These are phyloP conservation scores for Dipodomys stephensi DNA, from an alignment of 2,113 vertebrate species.

Conservation along the genomic window DNA sequence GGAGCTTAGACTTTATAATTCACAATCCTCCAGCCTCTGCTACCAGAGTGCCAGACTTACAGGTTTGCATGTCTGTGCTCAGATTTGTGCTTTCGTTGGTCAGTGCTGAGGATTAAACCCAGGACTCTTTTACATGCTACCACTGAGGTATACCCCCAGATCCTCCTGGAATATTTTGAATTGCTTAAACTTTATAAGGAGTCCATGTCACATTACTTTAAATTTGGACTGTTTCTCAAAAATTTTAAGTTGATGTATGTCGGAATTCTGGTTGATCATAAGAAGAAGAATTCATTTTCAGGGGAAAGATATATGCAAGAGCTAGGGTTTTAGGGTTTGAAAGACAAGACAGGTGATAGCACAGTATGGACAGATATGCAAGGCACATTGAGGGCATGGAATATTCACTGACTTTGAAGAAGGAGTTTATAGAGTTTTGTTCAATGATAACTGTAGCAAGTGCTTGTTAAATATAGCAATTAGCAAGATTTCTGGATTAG, in stretches of 20 bases:
- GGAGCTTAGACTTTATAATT: neutral
- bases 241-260: neutral
- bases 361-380: neutral
- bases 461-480: constrained; percentile 11
- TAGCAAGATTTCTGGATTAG: neutral
- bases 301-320: neutral
- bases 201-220: neutral
- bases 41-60: too few species aligned
- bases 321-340: neutral
- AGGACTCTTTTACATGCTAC: neutral
- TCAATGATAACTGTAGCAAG: neutral
- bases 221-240: neutral
- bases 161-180: neutral
- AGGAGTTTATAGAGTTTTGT: neutral
- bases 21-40: too few species aligned
- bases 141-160: neutral
- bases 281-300: neutral
- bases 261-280: neutral
- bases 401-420: neutral
- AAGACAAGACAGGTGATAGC: neutral
- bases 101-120: neutral
- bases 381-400: neutral
- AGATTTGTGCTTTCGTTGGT: too few species aligned
- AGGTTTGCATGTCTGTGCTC: too few species aligned
- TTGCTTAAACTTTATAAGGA: neutral